Conservation (phyloP, 2,113 vertebrate species). For the Epinephelus lanceolatus region DNA sequence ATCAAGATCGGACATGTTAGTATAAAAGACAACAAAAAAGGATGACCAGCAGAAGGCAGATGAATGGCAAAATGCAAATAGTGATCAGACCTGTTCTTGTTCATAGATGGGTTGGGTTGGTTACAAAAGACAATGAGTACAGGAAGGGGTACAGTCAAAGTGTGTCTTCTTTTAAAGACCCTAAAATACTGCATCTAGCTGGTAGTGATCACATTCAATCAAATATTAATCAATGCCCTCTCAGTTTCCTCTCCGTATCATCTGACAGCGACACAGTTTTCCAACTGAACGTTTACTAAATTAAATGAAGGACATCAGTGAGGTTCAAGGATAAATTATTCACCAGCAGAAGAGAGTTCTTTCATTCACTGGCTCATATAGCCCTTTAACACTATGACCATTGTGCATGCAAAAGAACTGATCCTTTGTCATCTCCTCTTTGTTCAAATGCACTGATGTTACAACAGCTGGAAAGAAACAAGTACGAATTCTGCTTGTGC, state of each 20-base stretch:
- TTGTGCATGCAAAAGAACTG: neutral
- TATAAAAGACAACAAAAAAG: neutral
- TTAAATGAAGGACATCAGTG: constrained; percentile 50
- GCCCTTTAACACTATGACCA: neutral
- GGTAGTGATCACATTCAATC: constrained; percentile 54
- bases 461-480: constrained; percentile 19
- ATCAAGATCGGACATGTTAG: neutral
- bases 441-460: neutral
- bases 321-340: constrained; percentile 61
- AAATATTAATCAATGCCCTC: constrained; percentile 81
- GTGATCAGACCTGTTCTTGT: neutral
- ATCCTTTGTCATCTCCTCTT: constrained; percentile 8
- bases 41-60: neutral
- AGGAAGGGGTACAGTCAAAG: neutral
- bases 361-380: constrained; percentile 30
- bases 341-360: constrained; percentile 36
- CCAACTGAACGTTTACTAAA: constrained; percentile 51
- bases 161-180: neutral
- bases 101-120: neutral
- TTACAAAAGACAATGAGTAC: neutral
- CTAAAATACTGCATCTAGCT: neutral
- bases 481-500: neutral
- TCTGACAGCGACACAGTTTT: constrained; percentile 68
- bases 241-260: constrained; percentile 74
- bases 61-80: neutral